phyloP scores from a whole-genome alignment of 2,797 vertebrate species.

The Leptoclinus maculatus region DNA sequence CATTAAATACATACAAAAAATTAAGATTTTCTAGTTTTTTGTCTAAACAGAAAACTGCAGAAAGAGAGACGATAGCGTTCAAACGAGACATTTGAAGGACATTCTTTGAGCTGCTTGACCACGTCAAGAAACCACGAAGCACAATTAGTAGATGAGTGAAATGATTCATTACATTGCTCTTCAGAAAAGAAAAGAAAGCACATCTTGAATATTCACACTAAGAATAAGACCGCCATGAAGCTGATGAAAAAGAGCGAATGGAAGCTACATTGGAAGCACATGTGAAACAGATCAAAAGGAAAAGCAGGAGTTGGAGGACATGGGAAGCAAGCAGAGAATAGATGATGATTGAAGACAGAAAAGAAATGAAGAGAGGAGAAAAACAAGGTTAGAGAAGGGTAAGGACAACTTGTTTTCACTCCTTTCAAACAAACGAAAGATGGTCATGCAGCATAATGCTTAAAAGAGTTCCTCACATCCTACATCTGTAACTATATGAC shows the following conservation, averaged over 20 bases:
- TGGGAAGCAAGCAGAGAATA: neutral
- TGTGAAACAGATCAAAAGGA: slow-evolving; percentile 3
- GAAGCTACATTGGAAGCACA: neutral
- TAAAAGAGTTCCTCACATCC: neutral
- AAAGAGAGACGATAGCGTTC: neutral
- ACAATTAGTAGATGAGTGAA: slow-evolving; percentile 21
- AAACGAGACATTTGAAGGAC: neutral
- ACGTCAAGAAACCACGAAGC: neutral
- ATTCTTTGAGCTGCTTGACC: slow-evolving; percentile 8
- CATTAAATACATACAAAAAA: neutral
- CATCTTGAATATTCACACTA: slow-evolving; percentile 8
- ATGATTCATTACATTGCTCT: slow-evolving; percentile 16
- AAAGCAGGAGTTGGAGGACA: slow-evolving; percentile 14
- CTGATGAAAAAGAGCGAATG: slow-evolving; percentile 18
- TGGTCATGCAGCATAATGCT: neutral
- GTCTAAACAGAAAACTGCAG: neutral
- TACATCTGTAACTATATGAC: neutral
- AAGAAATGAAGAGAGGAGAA: neutral
- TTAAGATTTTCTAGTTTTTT: neutral
- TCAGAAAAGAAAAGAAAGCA: neutral
- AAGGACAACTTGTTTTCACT: neutral
- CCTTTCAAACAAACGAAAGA: neutral
- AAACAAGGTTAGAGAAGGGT: neutral
- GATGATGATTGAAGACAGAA: neutral
- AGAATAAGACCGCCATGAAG: slow-evolving; percentile 1